These are phyloP conservation scores for Fissipunctia ypsillon DNA, from an alignment of 2,888 invertebrate species.

Conservation along the genomic window DNA sequence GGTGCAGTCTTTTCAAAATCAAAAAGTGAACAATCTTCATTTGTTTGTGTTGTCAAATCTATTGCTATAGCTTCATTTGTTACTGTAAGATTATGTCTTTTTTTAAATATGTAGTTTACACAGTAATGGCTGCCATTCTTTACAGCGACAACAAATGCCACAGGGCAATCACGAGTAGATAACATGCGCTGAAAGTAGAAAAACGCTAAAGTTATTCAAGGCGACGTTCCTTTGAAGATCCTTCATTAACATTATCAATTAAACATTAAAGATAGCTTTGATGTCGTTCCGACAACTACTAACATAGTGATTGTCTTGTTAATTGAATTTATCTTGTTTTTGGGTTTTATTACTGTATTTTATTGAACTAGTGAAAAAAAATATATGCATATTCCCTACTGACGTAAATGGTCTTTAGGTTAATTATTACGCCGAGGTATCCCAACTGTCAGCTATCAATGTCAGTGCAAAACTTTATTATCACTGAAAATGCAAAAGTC, in stretches of 20 bases:
- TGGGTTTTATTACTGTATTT: too few relatives aligned
- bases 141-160: neutral
- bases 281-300: neutral
- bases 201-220: slow-evolving; percentile 19
- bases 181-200: slow-evolving; percentile 1
- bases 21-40: neutral
- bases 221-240: slow-evolving; percentile 22
- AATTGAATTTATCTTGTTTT: too few relatives aligned
- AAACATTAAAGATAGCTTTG: slow-evolving; percentile 45
- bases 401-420: too few relatives aligned
- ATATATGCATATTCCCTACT: too few relatives aligned
- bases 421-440: too few relatives aligned
- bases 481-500: too few relatives aligned
- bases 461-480: too few relatives aligned
- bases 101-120: too few relatives aligned
- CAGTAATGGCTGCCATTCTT: neutral
- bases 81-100: neutral
- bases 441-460: too few relatives aligned
- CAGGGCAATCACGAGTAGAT: neutral
- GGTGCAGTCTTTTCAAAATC: neutral
- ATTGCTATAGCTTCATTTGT: neutral
- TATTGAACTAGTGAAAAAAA: too few relatives aligned
- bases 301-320: slow-evolving; percentile 2
- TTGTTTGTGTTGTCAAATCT: neutral
- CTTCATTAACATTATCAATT: slow-evolving; percentile 53